These are phyloP conservation scores for Drosophila pachea DNA, from an alignment of 1,140 invertebrate genomes.

Conservation along the genomic window DNA sequence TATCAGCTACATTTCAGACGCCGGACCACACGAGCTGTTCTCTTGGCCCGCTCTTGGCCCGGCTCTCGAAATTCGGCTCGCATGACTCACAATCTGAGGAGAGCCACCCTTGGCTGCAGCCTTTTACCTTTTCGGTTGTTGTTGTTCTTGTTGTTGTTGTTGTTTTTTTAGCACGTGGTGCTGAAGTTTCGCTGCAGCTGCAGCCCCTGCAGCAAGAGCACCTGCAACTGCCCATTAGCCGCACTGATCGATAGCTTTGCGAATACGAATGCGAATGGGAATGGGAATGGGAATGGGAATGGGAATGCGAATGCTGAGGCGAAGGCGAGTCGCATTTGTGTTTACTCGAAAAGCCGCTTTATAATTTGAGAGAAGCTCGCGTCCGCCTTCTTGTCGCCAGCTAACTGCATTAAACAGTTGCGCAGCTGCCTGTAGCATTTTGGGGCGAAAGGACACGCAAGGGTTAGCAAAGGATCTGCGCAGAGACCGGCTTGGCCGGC, in stretches of 20 bases:
- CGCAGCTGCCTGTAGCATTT: conserved; percentile 50
- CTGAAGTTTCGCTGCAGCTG: conserved; percentile 41
- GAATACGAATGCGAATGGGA: conserved; percentile 27
- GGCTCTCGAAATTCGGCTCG: conserved; percentile 13
- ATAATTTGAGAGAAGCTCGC: conserved; percentile 60
- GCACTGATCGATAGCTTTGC: conserved; percentile 48
- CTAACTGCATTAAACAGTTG: conserved; percentile 70
- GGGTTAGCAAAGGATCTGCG: conserved; percentile 1
- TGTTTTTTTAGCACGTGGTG: conserved; percentile 48
- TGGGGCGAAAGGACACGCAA: conserved; percentile 36
- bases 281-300: too few species aligned
- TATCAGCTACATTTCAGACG: conserved; percentile 32
- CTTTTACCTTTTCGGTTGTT: neutral
- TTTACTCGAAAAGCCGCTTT: conserved; percentile 58
- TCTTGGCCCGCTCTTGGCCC: neutral
- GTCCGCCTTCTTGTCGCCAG: conserved; percentile 21
- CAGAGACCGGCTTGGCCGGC: neutral
- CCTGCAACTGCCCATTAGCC: conserved; percentile 61
- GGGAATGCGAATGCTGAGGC: conserved; percentile 8
- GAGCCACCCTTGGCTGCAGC: conserved; percentile 13
- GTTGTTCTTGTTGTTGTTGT: neutral
- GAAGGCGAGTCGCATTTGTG: conserved; percentile 13
- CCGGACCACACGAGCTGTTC: conserved; percentile 54
- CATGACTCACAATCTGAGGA: conserved; percentile 39
- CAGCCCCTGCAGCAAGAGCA: conserved; percentile 22